These are phyloP conservation scores for Sesia bembeciformis DNA, from an alignment of 2,888 invertebrate genomes.

Conservation along the genomic window DNA sequence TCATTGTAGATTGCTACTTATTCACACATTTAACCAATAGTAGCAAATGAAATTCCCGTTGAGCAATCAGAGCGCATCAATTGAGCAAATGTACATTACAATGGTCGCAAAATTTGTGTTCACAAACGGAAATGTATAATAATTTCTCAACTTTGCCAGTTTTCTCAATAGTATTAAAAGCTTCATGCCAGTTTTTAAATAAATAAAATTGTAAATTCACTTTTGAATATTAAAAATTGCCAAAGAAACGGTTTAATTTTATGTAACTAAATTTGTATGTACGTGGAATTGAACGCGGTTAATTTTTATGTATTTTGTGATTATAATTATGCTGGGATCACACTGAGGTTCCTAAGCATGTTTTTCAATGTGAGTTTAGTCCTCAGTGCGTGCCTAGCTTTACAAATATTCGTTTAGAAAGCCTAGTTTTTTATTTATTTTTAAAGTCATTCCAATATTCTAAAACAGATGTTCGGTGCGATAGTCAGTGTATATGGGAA, in stretches of 20 bases:
- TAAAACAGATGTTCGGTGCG: slow-evolving; percentile 62
- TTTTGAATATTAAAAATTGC: slow-evolving; percentile 69
- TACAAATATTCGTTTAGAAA: not conserved
- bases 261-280: slow-evolving; percentile 28
- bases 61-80: too few species aligned
- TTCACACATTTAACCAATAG: too few species aligned
- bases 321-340: not conserved
- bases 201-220: slow-evolving; percentile 67
- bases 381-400: not conserved
- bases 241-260: slow-evolving; percentile 66
- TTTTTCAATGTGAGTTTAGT: not conserved
- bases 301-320: slow-evolving; percentile 16
- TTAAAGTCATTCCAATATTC: slow-evolving; percentile 61
- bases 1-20: not conserved
- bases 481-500: slow-evolving; percentile 57
- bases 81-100: not conserved
- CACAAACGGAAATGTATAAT: slow-evolving; percentile 31
- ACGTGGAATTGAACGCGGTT: slow-evolving; percentile 41
- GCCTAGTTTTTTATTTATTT: slow-evolving; percentile 13
- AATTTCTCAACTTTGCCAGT: slow-evolving; percentile 54
- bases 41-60: too few species aligned
- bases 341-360: not conserved
- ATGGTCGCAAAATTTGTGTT: not conserved
- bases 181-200: slow-evolving; percentile 46
- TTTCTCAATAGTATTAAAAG: slow-evolving; percentile 57